Conservation (phyloP, 2,797 vertebrate genomes). For the Sebastes trivittatus region DNA sequence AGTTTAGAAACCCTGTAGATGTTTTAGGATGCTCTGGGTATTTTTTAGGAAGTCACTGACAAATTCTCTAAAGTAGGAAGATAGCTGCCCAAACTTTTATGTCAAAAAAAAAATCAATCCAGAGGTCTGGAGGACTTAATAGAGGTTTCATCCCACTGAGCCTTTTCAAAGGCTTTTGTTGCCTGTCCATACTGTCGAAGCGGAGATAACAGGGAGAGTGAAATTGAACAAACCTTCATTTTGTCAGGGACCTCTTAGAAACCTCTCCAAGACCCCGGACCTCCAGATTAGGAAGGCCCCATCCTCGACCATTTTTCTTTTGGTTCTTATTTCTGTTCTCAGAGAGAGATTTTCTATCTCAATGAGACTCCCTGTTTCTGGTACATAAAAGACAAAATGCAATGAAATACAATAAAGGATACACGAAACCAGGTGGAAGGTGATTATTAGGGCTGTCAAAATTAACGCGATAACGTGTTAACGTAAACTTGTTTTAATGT, state of each 20-base stretch:
- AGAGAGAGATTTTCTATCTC: not conserved
- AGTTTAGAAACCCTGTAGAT: not conserved
- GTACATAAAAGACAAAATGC: not conserved
- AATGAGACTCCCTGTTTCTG: not conserved
- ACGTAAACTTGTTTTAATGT: no score
- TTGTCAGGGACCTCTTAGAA: constrained; percentile 15
- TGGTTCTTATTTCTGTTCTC: not conserved
- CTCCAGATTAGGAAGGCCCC: not conserved
- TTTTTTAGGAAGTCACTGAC: not conserved
- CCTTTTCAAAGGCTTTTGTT: constrained; percentile 27
- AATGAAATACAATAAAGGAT: not conserved
- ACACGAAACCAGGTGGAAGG: not conserved
- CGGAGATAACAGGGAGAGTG: constrained; percentile 22
- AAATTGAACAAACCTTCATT: constrained; percentile 36
- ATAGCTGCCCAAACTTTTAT: constrained; percentile 24
- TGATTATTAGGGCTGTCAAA: no score
- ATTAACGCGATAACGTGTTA: accelerated
- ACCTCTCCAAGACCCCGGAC: not conserved
- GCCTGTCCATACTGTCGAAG: not conserved
- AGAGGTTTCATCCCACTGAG: constrained; percentile 27
- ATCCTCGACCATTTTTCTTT: not conserved
- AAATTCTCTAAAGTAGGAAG: constrained; percentile 2
- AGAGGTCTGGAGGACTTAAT: constrained; percentile 32
- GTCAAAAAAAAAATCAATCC: constrained; percentile 40
- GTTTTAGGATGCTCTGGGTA: not conserved